Evolutionary conservation across 2,888 invertebrate genomes (phyloP).

Genomic region (Drosophila nr. perissopoda): DNA sequence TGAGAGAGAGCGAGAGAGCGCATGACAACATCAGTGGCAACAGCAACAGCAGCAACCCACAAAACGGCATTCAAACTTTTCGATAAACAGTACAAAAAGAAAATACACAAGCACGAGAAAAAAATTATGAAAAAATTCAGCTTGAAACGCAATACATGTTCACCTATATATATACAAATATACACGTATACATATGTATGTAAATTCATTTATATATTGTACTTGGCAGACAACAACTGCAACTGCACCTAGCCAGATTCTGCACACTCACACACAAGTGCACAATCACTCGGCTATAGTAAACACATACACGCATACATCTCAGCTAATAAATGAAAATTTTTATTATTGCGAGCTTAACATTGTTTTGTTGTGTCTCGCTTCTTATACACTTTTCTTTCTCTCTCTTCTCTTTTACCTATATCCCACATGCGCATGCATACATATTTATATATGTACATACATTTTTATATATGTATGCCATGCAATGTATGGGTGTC

Average conservation of each 20-base stretch:
- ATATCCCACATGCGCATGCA: conserved; percentile 52
- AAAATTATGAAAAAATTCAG: conserved; percentile 16
- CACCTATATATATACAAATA: conserved; percentile 9
- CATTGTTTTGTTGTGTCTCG: conserved; percentile 34
- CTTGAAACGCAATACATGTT: conserved; percentile 36
- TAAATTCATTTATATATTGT: conserved; percentile 15
- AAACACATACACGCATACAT: conserved; percentile 12
- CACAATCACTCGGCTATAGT: conserved; percentile 25
- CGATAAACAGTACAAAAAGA: conserved; percentile 44
- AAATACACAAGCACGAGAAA: conserved; percentile 14
- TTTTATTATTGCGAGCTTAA: conserved; percentile 29
- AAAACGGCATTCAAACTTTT: conserved; percentile 47
- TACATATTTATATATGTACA: conserved; percentile 3
- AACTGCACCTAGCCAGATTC: conserved; percentile 46
- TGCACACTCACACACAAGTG: conserved; percentile 38
- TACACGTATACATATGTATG: conserved; percentile 6
- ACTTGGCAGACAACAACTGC: conserved; percentile 54
- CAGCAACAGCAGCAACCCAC: conserved; percentile 34
- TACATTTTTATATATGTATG: not conserved
- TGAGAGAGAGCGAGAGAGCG: conserved; percentile 50
- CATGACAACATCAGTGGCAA: conserved; percentile 53
- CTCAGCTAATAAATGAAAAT: conserved; percentile 12
- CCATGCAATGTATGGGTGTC: not conserved
- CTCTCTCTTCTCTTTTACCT: conserved; percentile 10
- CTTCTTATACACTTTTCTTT: conserved; percentile 22